A percentile compares a stretch with the other conserved stretches of the same genome.
Evolutionary conservation across 2,888 invertebrate species (phyloP).

Genomic region (Malthinus flaveolus): DNA sequence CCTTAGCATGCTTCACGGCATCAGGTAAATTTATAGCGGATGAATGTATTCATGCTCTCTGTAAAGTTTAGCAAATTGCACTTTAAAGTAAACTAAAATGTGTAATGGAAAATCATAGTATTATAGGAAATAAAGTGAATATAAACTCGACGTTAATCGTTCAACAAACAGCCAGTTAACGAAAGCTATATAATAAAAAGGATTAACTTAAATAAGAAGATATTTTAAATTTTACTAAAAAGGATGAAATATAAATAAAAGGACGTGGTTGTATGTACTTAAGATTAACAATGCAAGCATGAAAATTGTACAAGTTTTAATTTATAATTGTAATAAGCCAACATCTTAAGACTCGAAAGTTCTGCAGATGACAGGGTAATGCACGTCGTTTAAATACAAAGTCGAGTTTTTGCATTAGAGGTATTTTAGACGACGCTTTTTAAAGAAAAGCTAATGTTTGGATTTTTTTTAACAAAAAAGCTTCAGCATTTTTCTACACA

Average conservation of each 20-base stretch:
- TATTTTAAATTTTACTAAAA: not conserved
- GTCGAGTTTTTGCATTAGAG: no score
- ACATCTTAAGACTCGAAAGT: constrained; percentile 21
- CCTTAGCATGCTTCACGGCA: no score
- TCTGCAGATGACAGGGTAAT: constrained; percentile 19
- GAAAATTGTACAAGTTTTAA: constrained; percentile 16
- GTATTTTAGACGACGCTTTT: no score
- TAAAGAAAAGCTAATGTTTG: no score
- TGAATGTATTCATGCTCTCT: no score
- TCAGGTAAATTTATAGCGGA: no score
- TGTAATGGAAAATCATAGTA: constrained; percentile 14
- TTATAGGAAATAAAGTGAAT: constrained; percentile 16
- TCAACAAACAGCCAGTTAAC: constrained; percentile 10
- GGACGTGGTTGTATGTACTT: not conserved
- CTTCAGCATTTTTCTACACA: no score
- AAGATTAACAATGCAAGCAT: constrained; percentile 16
- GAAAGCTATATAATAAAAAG: not conserved
- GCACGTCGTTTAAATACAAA: not conserved
- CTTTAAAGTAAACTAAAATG: constrained; percentile 9
- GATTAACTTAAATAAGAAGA: constrained; percentile 1
- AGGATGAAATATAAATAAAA: no score
- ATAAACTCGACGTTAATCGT: constrained; percentile 11
- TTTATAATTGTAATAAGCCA: constrained; percentile 24
- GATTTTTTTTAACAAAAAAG: no score
- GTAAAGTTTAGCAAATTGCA: constrained; percentile 16